These are phyloP conservation scores for Cheiracanthium punctorium DNA, from an alignment of 2,888 invertebrate species.

Conservation along the genomic window DNA sequence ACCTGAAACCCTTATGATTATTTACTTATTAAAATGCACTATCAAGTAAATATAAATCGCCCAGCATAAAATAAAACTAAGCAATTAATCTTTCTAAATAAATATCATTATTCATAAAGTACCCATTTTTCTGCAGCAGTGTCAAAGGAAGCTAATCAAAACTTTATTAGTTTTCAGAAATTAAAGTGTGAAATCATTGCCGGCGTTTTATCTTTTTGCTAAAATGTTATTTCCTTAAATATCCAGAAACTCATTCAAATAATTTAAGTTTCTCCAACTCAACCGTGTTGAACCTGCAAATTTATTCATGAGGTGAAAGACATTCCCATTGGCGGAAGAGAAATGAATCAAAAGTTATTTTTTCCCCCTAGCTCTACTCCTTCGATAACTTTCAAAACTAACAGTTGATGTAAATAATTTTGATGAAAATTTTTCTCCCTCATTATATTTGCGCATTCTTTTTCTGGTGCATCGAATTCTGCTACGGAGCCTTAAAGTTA, in stretches of 20 bases:
- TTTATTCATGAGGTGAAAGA: neutral
- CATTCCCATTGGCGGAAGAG: neutral
- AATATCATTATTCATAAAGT: too few relatives aligned
- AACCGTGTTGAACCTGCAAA: neutral
- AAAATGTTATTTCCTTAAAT: neutral
- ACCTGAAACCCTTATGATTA: too few relatives aligned
- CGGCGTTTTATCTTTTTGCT: neutral
- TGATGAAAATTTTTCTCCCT: neutral
- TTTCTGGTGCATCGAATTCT: neutral
- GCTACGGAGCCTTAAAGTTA: neutral
- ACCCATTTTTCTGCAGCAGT: too few relatives aligned
- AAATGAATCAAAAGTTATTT: neutral
- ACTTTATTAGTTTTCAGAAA: neutral
- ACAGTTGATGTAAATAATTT: neutral
- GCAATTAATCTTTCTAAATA: too few relatives aligned
- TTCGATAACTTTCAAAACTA: neutral
- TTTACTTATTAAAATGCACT: too few relatives aligned
- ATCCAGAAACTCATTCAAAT: neutral
- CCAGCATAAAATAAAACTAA: too few relatives aligned
- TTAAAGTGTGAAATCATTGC: neutral
- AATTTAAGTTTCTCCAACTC: neutral
- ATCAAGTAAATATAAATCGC: too few relatives aligned
- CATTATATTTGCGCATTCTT: neutral
- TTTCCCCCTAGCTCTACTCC: neutral
- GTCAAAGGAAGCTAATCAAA: neutral